Percentiles rank a stretch among this genome's conserved stretches.
Conservation (phyloP, 1,140 invertebrate genomes). For the Zophobas atratus region DNA sequence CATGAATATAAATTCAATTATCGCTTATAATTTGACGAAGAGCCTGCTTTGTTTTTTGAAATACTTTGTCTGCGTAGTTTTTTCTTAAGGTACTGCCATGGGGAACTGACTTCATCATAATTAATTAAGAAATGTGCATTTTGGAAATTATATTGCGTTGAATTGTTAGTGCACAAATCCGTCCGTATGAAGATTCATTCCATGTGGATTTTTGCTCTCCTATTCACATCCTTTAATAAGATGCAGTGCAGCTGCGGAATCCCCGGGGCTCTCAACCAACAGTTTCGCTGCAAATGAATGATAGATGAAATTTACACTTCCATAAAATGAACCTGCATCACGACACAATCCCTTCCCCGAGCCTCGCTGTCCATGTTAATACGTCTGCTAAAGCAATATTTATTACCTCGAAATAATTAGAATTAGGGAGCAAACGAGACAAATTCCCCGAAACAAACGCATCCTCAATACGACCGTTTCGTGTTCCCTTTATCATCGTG, state of each 20-base stretch:
- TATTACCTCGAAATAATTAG: constrained; percentile 1
- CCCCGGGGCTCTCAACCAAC: constrained; percentile 1
- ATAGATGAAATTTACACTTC: constrained; percentile 7
- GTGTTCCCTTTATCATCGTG: constrained; percentile 34
- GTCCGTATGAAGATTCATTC: no score
- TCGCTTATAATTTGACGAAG: no score
- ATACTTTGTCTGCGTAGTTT: no score
- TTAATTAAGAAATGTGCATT: no score
- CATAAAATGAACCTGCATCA: no score
- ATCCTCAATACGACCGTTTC: constrained; percentile 19
- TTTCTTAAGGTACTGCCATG: no score
- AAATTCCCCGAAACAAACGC: constrained; percentile 21
- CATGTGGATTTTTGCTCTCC: no score
- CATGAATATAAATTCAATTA: no score
- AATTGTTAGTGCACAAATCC: no score
- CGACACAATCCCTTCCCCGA: background rate
- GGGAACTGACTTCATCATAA: no score
- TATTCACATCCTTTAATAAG: background rate
- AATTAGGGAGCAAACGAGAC: constrained; percentile 4
- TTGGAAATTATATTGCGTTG: no score
- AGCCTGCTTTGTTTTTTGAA: no score
- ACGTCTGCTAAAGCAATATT: constrained; percentile 6
- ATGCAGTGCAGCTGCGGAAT: constrained; percentile 12
- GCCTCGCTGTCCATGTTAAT: background rate
- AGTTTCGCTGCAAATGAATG: constrained; percentile 11